Evolutionary conservation across 2,888 invertebrate species (phyloP).

Genomic region (Spisula solida): DNA sequence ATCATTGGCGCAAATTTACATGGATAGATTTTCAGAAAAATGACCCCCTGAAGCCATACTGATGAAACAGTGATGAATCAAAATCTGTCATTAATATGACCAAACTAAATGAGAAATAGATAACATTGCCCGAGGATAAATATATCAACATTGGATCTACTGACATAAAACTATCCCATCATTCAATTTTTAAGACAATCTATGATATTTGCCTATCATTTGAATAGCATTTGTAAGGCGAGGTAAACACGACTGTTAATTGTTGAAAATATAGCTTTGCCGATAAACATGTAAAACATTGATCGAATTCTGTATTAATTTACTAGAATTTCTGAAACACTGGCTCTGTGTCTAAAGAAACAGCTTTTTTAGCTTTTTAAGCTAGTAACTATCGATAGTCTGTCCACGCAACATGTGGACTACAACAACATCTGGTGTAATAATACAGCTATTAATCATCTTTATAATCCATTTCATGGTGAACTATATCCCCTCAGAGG

Average conservation of each 20-base stretch:
- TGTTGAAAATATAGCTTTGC: not conserved
- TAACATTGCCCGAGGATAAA: constrained; percentile 32
- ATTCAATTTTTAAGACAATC: constrained; percentile 8
- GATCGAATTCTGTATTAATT: not conserved
- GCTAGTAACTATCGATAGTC: not conserved
- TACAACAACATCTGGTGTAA: not conserved
- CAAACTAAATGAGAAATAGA: constrained; percentile 60
- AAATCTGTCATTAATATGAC: constrained; percentile 43
- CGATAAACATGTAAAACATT: not conserved
- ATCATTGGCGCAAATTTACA: constrained; percentile 15
- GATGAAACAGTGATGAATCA: constrained; percentile 40
- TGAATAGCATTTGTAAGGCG: not conserved
- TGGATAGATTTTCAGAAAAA: constrained; percentile 9
- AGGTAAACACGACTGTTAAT: not conserved
- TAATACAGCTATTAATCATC: not conserved
- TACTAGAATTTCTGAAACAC: not conserved
- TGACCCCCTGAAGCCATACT: constrained; percentile 23
- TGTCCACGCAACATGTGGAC: not conserved
- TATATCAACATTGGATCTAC: not conserved
- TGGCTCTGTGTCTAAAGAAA: constrained; percentile 1
- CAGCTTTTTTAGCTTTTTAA: not conserved
- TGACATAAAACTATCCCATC: not conserved
- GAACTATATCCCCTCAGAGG: constrained; percentile 34
- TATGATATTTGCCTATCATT: not conserved
- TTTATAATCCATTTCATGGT: constrained; percentile 61